phyloP scores from a whole-genome alignment of 2,888 invertebrate genomes.

The Cheilosia urbana region DNA sequence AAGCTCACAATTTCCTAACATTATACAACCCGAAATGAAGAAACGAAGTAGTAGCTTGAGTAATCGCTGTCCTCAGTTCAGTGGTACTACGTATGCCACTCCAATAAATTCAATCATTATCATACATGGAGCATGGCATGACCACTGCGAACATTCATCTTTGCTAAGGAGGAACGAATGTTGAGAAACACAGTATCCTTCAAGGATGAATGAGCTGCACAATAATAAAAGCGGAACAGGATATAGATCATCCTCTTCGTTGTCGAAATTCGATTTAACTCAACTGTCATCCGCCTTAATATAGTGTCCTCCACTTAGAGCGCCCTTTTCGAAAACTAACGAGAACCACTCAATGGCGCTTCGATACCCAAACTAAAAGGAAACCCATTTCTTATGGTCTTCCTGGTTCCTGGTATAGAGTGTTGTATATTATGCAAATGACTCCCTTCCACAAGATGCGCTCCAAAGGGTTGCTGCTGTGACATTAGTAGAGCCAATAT shows the following conservation, averaged over 20 bases:
- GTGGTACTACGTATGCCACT: not conserved
- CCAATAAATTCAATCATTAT: slow-evolving; percentile 57
- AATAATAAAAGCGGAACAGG: slow-evolving; percentile 41
- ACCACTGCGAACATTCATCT: slow-evolving; percentile 39
- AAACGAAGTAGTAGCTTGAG: not conserved
- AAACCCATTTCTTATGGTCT: slow-evolving; percentile 46
- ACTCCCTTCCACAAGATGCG: slow-evolving; percentile 22
- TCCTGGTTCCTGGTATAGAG: not conserved
- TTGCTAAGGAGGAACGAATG: not conserved
- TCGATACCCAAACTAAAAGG: slow-evolving; percentile 34
- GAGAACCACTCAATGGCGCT: slow-evolving; percentile 23
- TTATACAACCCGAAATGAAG: not conserved
- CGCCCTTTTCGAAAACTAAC: slow-evolving; percentile 13
- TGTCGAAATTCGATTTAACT: slow-evolving; percentile 66
- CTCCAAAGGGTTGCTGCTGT: slow-evolving; percentile 37
- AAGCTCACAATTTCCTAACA: too few species aligned
- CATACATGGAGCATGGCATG: slow-evolving; percentile 5
- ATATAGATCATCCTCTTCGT: slow-evolving; percentile 55
- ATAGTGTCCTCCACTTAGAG: slow-evolving; percentile 13
- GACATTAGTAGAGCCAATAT: slow-evolving; percentile 11
- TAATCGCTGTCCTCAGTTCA: not conserved
- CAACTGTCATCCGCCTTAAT: slow-evolving; percentile 60
- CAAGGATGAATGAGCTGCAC: slow-evolving; percentile 33
- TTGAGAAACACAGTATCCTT: not conserved
- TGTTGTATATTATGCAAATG: slow-evolving; percentile 30